Percentiles rank a stretch among this genome's conserved stretches.
Evolutionary conservation across 2,888 invertebrate genomes (phyloP).

Genomic region (Marronus borbonicus): DNA sequence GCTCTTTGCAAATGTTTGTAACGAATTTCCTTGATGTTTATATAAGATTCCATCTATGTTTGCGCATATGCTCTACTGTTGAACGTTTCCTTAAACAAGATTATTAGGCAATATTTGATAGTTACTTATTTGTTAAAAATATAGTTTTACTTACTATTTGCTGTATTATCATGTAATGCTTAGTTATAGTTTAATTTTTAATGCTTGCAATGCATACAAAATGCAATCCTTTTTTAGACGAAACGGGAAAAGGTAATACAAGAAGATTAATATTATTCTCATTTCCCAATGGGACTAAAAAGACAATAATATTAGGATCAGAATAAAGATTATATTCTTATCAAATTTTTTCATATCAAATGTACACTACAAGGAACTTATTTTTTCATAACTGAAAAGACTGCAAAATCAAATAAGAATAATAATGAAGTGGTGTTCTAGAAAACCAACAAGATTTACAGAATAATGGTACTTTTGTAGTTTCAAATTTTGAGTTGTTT

Average conservation of each 20-base stretch:
- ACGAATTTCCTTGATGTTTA: constrained; percentile 44
- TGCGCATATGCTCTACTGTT: constrained; percentile 15
- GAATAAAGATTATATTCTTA: constrained; percentile 47
- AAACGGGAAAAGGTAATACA: constrained; percentile 24
- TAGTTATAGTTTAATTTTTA: constrained; percentile 42
- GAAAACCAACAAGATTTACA: constrained; percentile 11
- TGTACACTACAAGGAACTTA: constrained; percentile 40
- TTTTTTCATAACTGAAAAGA: constrained; percentile 39
- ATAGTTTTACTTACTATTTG: constrained; percentile 40
- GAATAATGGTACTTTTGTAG: constrained; percentile 11
- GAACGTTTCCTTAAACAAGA: constrained; percentile 25
- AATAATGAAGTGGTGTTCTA: neutral
- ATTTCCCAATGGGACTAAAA: constrained; percentile 43
- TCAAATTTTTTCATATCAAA: constrained; percentile 51
- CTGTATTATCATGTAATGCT: constrained; percentile 44
- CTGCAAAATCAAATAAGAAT: constrained; percentile 39
- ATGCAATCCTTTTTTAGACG: constrained; percentile 39
- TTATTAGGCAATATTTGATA: constrained; percentile 35
- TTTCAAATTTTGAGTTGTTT: constrained; percentile 23
- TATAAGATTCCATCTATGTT: constrained; percentile 11
- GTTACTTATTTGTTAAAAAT: constrained; percentile 38
- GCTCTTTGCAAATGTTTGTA: constrained; percentile 40
- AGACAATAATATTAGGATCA: constrained; percentile 44
- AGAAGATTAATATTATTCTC: constrained; percentile 28
- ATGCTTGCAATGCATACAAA: constrained; percentile 44